These are phyloP conservation scores for Lasioglossum malachurum DNA, from an alignment of 2,888 invertebrate species.

Conservation along the genomic window DNA sequence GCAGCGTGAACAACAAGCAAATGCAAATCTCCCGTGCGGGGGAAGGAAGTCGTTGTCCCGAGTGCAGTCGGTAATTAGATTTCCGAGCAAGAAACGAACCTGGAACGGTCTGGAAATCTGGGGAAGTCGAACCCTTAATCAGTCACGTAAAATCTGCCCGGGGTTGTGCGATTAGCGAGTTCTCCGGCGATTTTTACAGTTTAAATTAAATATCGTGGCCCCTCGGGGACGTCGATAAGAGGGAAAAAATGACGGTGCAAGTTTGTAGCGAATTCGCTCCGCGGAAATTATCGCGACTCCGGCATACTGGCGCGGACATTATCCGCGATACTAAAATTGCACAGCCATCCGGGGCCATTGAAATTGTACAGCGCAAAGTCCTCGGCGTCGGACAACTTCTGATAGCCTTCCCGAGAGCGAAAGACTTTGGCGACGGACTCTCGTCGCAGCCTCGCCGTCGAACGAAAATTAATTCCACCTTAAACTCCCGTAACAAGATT, in stretches of 20 bases:
- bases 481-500: slow-evolving; percentile 46
- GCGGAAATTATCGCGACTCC: background rate
- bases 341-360: background rate
- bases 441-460: slow-evolving; percentile 19
- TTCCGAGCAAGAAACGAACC: slow-evolving; percentile 10
- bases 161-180: background rate
- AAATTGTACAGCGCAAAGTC: slow-evolving; percentile 6
- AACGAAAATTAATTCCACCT: slow-evolving; percentile 53
- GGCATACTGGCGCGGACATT: background rate
- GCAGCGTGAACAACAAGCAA: slow-evolving; percentile 50
- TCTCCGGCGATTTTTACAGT: background rate
- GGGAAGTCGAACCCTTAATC: background rate
- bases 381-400: slow-evolving; percentile 27
- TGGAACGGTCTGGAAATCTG: background rate
- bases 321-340: background rate
- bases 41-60: slow-evolving; percentile 36
- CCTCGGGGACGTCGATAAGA: background rate
- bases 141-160: background rate
- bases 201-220: background rate
- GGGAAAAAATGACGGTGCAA: background rate
- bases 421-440: slow-evolving; percentile 29
- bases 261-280: background rate
- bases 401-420: slow-evolving; percentile 17
- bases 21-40: slow-evolving; percentile 41
- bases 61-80: slow-evolving; percentile 58